These are phyloP conservation scores for Rotaria sp. DNA, from an alignment of 2,888 invertebrate genomes.

Conservation along the genomic window DNA sequence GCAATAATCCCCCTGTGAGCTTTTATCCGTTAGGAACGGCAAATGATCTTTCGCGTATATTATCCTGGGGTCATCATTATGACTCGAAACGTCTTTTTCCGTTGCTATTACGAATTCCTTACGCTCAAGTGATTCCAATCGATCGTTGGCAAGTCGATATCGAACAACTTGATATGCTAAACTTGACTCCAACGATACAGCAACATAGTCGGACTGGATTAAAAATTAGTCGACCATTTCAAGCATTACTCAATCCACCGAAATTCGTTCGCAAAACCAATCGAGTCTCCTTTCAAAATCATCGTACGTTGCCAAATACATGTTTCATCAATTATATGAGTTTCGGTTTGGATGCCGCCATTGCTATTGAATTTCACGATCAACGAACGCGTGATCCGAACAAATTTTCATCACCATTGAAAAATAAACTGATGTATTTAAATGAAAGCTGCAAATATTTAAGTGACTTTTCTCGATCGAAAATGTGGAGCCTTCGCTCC, in stretches of 20 bases:
- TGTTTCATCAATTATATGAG: slow-evolving; percentile 75
- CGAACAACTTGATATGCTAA: background rate
- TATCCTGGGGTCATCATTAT: slow-evolving; percentile 95
- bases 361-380: slow-evolving; percentile 95
- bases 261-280: background rate
- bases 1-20: slow-evolving; percentile 68
- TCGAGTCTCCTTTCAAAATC: background rate
- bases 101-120: background rate
- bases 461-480: background rate
- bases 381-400: slow-evolving; percentile 74
- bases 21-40: slow-evolving; percentile 92
- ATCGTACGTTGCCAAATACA: background rate
- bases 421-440: slow-evolving; percentile 69
- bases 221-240: slow-evolving; percentile 51
- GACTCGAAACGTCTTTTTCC: background rate
- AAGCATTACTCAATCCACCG: slow-evolving; percentile 64
- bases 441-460: background rate
- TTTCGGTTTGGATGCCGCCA: slow-evolving; percentile 93
- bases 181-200: slow-evolving; percentile 37
- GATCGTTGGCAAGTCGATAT: background rate
- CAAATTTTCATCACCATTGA: slow-evolving; percentile 73
- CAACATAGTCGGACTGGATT: background rate
- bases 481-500: slow-evolving; percentile 37
- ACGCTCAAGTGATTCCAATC: background rate
- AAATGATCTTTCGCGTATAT: slow-evolving; percentile 85